These are phyloP conservation scores for Meloidogyne floridensis DNA, from an alignment of 1,140 invertebrate genomes.

Conservation along the genomic window DNA sequence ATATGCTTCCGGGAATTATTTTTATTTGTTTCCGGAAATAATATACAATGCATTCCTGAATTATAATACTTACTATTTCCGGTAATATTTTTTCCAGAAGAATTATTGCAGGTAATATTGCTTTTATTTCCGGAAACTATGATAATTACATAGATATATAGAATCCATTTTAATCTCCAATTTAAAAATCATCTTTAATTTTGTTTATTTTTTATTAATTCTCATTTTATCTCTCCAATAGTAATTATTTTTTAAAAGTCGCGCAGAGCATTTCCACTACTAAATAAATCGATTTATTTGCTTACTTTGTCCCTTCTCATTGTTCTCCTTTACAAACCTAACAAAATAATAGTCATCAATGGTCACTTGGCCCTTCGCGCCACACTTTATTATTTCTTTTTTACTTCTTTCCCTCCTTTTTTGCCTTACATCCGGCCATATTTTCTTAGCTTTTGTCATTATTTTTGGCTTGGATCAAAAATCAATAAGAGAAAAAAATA, in stretches of 20 bases:
- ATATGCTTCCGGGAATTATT: too few species aligned
- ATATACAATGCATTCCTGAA: too few species aligned
- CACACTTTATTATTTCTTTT: neutral
- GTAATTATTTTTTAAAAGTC: neutral
- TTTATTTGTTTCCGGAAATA: too few species aligned
- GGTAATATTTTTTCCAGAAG: too few species aligned
- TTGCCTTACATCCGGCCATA: conserved; percentile 3
- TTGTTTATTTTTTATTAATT: too few species aligned
- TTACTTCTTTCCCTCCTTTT: neutral
- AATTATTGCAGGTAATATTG: too few species aligned
- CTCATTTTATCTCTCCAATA: too few species aligned
- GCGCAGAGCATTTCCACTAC: neutral
- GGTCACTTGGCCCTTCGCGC: neutral
- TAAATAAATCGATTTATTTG: neutral
- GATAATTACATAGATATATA: too few species aligned
- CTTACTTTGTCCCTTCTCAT: neutral
- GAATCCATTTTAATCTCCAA: too few species aligned
- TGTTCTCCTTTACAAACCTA: neutral
- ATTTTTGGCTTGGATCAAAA: conserved; percentile 2
- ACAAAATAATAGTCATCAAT: neutral
- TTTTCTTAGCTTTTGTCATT: neutral
- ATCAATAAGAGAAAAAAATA: neutral
- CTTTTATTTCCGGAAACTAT: too few species aligned
- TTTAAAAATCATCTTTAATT: too few species aligned
- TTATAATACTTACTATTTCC: too few species aligned